Percentiles rank a stretch among this genome's conserved stretches.
Evolutionary conservation across 2,888 invertebrate genomes (phyloP).

Genomic region (Pseudococcus longispinus): DNA sequence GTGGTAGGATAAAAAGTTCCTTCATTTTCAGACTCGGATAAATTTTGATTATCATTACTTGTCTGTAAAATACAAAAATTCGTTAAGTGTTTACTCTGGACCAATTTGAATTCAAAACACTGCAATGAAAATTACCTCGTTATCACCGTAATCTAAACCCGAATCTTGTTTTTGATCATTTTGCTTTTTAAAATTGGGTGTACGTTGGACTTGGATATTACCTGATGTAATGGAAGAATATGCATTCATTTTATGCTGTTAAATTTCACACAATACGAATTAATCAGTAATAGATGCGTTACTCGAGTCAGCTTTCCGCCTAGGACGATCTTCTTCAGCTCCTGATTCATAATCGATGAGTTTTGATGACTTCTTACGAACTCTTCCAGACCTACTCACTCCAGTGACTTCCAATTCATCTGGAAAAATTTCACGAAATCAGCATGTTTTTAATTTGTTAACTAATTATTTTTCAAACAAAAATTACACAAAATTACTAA

Average conservation of each 20-base stretch:
- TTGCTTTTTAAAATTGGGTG: not conserved
- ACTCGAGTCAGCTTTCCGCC: conserved; percentile 5
- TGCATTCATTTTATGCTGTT: not conserved
- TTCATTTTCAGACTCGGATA: conserved; percentile 59
- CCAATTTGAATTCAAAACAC: not conserved
- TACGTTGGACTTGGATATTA: not conserved
- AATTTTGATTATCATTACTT: conserved; percentile 43
- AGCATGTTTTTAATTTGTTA: not conserved
- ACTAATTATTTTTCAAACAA: too few relatives aligned
- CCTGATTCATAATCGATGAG: conserved; percentile 91
- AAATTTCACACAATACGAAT: not conserved
- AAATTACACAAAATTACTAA: too few relatives aligned
- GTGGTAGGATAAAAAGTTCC: conserved; percentile 59
- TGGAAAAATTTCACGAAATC: not conserved
- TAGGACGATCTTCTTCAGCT: conserved; percentile 69
- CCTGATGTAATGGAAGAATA: not conserved
- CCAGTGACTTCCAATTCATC: conserved; percentile 81
- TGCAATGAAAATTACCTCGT: conserved; percentile 14
- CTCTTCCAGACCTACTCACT: conserved; percentile 86
- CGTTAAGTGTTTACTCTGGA: not conserved
- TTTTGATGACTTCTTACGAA: conserved; percentile 93
- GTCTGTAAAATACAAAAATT: not conserved
- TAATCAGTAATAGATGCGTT: not conserved
- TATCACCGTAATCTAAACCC: conserved; percentile 1
- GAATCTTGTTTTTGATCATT: conserved; percentile 15